phyloP scores from a whole-genome alignment of 2,888 invertebrate genomes.

The Pardosa pseudoannulata region DNA sequence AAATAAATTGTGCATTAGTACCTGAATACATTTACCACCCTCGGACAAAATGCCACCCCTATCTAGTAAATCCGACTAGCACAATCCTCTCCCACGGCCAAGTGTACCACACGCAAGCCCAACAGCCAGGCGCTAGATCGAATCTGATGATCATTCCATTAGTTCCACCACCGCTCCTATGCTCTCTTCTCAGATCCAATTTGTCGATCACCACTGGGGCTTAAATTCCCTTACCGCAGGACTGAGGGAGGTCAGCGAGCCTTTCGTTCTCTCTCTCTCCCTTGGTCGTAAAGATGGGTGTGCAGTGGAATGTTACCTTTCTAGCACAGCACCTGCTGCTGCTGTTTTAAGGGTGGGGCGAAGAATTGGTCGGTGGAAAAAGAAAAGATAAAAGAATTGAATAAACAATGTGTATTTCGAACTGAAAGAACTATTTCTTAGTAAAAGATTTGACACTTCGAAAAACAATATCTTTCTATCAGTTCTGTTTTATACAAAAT shows the following conservation, averaged over 20 bases:
- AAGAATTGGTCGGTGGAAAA: neutral
- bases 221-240: slow-evolving; percentile 21
- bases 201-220: slow-evolving; percentile 44
- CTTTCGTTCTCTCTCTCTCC: neutral
- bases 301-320: neutral
- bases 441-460: too few species aligned
- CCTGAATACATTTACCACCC: neutral
- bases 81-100: neutral
- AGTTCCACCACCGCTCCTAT: slow-evolving; percentile 13
- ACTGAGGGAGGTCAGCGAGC: neutral
- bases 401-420: neutral
- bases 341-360: neutral
- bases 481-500: too few species aligned
- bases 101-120: neutral
- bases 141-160: slow-evolving; percentile 66
- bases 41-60: neutral
- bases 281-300: neutral
- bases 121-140: slow-evolving; percentile 28
- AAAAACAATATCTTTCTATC: too few species aligned
- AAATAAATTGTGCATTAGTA: neutral
- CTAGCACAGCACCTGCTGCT: neutral
- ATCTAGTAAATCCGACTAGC: slow-evolving; percentile 1
- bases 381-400: neutral
- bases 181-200: slow-evolving; percentile 38
- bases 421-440: too few species aligned